These are phyloP conservation scores for Terrapene triunguis DNA, from an alignment of 2,113 vertebrate species.

Conservation along the genomic window DNA sequence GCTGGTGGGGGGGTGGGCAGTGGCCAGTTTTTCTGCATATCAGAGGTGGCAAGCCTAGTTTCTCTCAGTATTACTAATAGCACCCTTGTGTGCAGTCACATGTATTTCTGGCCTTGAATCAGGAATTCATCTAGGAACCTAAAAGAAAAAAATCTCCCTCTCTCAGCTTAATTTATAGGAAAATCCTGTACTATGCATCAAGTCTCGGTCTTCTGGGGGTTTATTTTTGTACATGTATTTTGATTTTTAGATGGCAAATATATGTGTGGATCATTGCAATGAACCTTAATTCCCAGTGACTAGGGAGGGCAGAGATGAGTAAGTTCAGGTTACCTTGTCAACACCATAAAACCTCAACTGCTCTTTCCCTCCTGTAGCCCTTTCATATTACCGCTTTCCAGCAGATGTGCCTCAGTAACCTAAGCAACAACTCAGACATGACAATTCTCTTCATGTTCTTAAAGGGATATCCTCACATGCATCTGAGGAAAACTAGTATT, in stretches of 20 bases:
- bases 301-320: background rate
- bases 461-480: background rate
- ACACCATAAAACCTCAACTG: background rate
- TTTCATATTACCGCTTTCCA: rapidly evolving
- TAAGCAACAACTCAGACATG: background rate
- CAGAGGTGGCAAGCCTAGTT: background rate
- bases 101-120: constrained; percentile 24
- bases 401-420: rapidly evolving
- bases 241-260: background rate
- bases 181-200: background rate
- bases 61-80: background rate
- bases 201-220: background rate
- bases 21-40: background rate
- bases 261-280: background rate
- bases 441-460: background rate
- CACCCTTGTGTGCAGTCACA: background rate
- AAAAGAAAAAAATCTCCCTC: background rate
- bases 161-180: background rate
- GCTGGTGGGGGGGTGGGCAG: background rate
- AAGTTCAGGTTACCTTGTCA: background rate
- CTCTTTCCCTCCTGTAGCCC: background rate
- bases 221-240: background rate
- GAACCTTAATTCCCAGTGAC: background rate
- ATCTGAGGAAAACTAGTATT: rapidly evolving
- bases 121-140: background rate